Evolutionary conservation across 2,797 vertebrate species (phyloP), one percentile per base, ranked within the genome.

Genomic region (Melopsittacus undulatus): DNA sequence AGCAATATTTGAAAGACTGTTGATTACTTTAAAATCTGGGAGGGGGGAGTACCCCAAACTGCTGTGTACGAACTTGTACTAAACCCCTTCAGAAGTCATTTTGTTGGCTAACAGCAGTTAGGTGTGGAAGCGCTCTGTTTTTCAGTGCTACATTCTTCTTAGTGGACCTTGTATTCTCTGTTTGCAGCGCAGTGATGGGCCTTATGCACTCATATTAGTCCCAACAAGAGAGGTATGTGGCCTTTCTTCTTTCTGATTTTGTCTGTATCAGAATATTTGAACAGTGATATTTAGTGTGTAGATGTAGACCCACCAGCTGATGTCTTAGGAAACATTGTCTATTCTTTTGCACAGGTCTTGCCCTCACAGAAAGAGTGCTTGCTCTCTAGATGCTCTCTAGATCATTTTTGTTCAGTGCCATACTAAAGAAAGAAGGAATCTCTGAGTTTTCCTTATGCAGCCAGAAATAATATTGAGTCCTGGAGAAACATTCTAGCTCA

Each of bases 131-230:
- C n/a, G 32, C 64, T 84, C 8, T 48, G 48, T 5, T 27, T 34
- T 7, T 83, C 29, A 16, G 21, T 36, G 11, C 10, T 68, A 16
- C 6, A 0, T n/a, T 34, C 19, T 56, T 30, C 73, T 93, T 36
- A 92, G 24, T 15, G 17, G 10, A 7, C 34, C 48, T 89, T 40
- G 30, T 80, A 43, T 94, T 81, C 63, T 83, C 57, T 90, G 10
- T 92, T 87, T 82, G 38, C 96, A 99, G 98, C 98, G 99, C 87
- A 98, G 98, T 0, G 98, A 99, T 4, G 99, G 99, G 6, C 99
- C 99, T 5, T 98, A 99, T 11, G 99, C 99, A 1, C 97, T 99
- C 17, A 40, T 99, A 36, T 96, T 99, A 7, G 98, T 99, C 62
- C 99, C 99, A 2, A 98, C 98, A 0, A 97, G 98, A 96, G 98